Base-by-base conservation (phyloP, 2,113 vertebrate species). In the Epinephelus fuscoguttatus region DNA sequence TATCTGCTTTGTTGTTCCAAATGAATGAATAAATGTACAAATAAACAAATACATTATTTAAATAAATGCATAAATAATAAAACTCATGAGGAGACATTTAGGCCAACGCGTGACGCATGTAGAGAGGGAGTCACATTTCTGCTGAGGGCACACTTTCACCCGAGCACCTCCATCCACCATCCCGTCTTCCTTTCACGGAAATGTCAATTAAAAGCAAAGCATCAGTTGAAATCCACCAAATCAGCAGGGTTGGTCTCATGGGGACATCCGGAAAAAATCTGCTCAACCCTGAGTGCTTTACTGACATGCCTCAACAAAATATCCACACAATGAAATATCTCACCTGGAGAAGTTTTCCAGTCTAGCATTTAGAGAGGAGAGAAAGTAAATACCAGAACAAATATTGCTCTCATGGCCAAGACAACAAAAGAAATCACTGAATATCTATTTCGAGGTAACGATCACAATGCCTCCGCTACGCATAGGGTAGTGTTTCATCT, bases 151-250 rank as follows among this genome's bases (percentile, higher is more conserved):
- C 80, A 84, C 40, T 91, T 93, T 63, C 70, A 71, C 21, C 77
- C 15, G 45, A 57, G 63, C 17, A 66, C 49, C 59, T 84, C 57
- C 66, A 13, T 45, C 33, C 33, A 37, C 33, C 78, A 30, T 72
- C 68, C 55, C 14, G 23, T 75, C 67, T 19, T 70, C 66, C 42
- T 84, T 85, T 86, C 79, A 73, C 30, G 61, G 87, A 90, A 90
- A 86, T 85, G 68, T 91, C 92, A 88, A 86, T 91, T 92, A 88
- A 77, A 78, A 87, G 55, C 68, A 81, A 85, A 75, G 68, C 75
- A 80, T 85, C 89, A 64, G 84, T 81, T 40, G 7, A 80, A 90
- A 85, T 82, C 70, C 80, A 90, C 84, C 47, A 85, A 84, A 89
- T 92, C 93, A 92, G 86, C 86, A 92, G 47, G 27, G 80, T 11